Percentiles rank a stretch among this genome's conserved stretches.
phyloP scores from a whole-genome alignment of 1,140 invertebrate genomes.

The Thaumatotibia leucotreta region DNA sequence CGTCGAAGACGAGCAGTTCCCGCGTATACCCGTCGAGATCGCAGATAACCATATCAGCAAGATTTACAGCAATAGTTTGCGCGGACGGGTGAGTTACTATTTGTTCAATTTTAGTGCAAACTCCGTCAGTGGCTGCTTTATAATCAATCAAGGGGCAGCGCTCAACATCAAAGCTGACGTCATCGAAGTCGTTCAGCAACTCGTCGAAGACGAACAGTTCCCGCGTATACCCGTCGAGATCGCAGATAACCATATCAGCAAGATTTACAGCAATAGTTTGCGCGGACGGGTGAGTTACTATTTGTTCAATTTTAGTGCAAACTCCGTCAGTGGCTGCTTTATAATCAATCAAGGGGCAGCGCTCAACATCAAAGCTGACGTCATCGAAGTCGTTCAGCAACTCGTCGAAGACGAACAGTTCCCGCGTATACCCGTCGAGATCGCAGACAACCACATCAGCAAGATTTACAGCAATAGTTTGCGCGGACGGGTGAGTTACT shows the following conservation, averaged over 20 bases:
- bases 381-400: constrained; percentile 85
- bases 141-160: too few species aligned
- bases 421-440: constrained; percentile 91
- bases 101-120: too few species aligned
- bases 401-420: constrained; percentile 92
- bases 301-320: too few species aligned
- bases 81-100: constrained; percentile 80
- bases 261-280: constrained; percentile 93
- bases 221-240: constrained; percentile 93
- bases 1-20: constrained; percentile 91
- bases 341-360: too few species aligned
- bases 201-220: constrained; percentile 92
- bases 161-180: constrained; percentile 92
- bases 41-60: constrained; percentile 94
- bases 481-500: constrained; percentile 82
- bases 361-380: constrained; percentile 89
- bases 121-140: too few species aligned
- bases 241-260: constrained; percentile 93
- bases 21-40: constrained; percentile 92
- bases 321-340: too few species aligned
- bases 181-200: constrained; percentile 83
- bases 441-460: constrained; percentile 94
- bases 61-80: constrained; percentile 94
- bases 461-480: constrained; percentile 94
- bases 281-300: constrained; percentile 82